Evolutionary conservation across 2,888 invertebrate genomes (phyloP).

Genomic region (Diarsia brunnea): DNA sequence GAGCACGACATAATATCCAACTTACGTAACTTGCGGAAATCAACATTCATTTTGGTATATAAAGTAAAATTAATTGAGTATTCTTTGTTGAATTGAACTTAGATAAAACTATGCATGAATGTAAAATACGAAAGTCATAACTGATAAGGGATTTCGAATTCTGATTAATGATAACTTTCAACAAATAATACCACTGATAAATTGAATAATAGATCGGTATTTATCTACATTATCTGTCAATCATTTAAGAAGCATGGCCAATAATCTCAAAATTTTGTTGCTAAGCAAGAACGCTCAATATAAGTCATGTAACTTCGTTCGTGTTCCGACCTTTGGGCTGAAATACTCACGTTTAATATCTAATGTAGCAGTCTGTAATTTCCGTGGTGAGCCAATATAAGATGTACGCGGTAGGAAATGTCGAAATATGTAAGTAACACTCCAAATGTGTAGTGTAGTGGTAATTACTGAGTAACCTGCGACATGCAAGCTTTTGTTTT

Average conservation of each 20-base stretch:
- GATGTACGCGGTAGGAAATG: slow-evolving; percentile 51
- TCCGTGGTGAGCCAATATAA: slow-evolving; percentile 61
- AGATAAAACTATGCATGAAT: slow-evolving; percentile 11
- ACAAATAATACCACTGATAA: slow-evolving; percentile 16
- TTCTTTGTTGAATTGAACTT: slow-evolving; percentile 15
- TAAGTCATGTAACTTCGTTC: slow-evolving; percentile 27
- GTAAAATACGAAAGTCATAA: slow-evolving; percentile 12
- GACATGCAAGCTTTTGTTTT: slow-evolving; percentile 14
- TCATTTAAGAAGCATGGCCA: background rate
- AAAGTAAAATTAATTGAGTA: background rate
- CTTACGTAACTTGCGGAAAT: slow-evolving; percentile 9
- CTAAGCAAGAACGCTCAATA: background rate
- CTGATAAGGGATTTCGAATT: slow-evolving; percentile 20
- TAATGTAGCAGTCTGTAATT: slow-evolving; percentile 57
- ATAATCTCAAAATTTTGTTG: background rate
- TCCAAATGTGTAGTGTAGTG: slow-evolving; percentile 45
- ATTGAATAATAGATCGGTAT: slow-evolving; percentile 2
- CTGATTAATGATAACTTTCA: slow-evolving; percentile 9
- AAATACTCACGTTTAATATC: slow-evolving; percentile 49
- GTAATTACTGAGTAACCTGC: slow-evolving; percentile 19
- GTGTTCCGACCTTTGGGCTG: slow-evolving; percentile 32
- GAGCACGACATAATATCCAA: slow-evolving; percentile 20
- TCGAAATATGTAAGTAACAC: slow-evolving; percentile 49
- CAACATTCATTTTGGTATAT: slow-evolving; percentile 1
- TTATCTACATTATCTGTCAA: slow-evolving; percentile 15